phyloP scores from a whole-genome alignment of 2,797 vertebrate genomes.

The Stomatorhinus walkeri region DNA sequence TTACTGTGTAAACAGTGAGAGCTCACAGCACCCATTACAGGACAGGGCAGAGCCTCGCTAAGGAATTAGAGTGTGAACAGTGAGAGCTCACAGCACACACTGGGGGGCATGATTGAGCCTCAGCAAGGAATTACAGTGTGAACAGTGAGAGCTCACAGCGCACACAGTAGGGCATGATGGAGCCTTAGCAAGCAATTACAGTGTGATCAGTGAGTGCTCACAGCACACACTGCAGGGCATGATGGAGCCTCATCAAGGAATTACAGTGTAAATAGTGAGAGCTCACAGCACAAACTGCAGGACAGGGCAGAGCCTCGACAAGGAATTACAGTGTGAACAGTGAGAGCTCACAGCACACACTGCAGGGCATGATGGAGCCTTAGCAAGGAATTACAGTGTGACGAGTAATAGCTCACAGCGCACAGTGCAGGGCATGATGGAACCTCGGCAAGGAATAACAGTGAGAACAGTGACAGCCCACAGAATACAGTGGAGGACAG shows the following conservation, averaged over 20 bases:
- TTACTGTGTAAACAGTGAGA: not conserved
- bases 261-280: not conserved
- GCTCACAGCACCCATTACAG: not conserved
- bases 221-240: not conserved
- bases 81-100: not conserved
- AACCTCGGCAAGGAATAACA: not conserved
- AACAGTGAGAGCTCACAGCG: not conserved
- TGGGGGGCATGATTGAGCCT: not conserved
- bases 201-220: not conserved
- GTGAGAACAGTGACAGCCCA: not conserved
- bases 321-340: not conserved
- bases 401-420: not conserved
- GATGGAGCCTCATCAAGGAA: not conserved
- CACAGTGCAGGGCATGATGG: not conserved
- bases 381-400: not conserved
- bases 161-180: too few relatives aligned
- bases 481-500: not conserved
- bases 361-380: too few relatives aligned
- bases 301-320: not conserved
- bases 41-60: not conserved
- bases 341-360: not conserved
- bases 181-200: not conserved
- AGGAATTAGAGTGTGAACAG: not conserved
- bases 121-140: not conserved
- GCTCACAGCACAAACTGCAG: not conserved